These are phyloP conservation scores for Proales similis DNA, from an alignment of 1,140 invertebrate genomes.

Conservation along the genomic window DNA sequence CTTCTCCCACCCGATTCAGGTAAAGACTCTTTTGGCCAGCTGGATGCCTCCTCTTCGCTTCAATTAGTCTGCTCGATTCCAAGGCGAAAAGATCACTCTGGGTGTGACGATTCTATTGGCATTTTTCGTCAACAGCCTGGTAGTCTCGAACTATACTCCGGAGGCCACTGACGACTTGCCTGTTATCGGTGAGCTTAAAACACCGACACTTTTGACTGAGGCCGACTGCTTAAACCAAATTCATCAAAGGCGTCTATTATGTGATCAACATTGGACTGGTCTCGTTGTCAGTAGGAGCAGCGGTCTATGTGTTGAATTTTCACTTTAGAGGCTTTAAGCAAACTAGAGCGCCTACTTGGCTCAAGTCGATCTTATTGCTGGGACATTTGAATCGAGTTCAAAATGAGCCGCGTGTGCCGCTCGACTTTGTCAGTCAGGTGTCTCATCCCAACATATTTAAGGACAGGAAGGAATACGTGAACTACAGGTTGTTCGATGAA, in stretches of 20 bases:
- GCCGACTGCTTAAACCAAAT: background rate
- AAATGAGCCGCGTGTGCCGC: too few species aligned
- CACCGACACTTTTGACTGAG: background rate
- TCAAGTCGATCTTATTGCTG: conserved; percentile 14
- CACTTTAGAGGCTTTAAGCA: conserved; percentile 30
- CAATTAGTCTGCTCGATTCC: background rate
- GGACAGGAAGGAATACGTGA: too few species aligned
- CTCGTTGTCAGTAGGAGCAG: conserved; percentile 18
- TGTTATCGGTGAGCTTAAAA: conserved; percentile 17
- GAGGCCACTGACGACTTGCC: conserved; percentile 30
- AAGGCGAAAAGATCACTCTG: conserved; percentile 34
- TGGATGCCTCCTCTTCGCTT: background rate
- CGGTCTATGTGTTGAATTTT: conserved; percentile 33
- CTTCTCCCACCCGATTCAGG: conserved; percentile 34
- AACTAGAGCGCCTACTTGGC: conserved; percentile 5
- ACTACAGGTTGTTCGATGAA: too few species aligned
- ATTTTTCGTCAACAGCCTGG: conserved; percentile 35
- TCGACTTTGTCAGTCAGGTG: too few species aligned
- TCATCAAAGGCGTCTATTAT: conserved; percentile 19
- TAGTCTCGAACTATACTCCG: conserved; percentile 34
- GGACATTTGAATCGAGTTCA: too few species aligned
- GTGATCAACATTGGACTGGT: conserved; percentile 32
- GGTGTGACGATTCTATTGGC: conserved; percentile 34
- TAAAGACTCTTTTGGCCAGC: background rate
- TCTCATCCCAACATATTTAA: too few species aligned